Conservation (phyloP, 30 jellyfish, hydroid and myxozoan species). For the Aurelia aurita complex sp. Pacific region DNA sequence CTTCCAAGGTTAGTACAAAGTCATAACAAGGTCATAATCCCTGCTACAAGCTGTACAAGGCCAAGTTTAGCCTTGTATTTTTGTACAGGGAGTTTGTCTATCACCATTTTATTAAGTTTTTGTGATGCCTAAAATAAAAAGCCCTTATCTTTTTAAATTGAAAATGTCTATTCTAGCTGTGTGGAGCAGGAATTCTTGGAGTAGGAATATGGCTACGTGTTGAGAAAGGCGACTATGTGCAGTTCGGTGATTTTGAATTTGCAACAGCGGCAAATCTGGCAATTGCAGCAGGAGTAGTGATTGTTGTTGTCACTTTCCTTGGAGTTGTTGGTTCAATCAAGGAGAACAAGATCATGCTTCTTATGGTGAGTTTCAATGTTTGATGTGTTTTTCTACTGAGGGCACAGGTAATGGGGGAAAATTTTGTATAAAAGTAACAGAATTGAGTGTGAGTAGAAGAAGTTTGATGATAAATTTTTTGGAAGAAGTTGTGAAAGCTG, state of each 20-base stretch:
- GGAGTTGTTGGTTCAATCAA: constrained; percentile 96
- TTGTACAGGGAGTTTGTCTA: too few species aligned
- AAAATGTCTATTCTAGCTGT: constrained; percentile 41
- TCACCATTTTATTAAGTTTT: too few species aligned
- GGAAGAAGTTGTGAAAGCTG: too few species aligned
- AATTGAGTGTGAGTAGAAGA: too few species aligned
- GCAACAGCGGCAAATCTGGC: constrained; percentile 87
- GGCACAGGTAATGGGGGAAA: too few species aligned
- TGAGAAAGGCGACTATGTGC: constrained; percentile 83
- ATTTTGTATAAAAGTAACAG: too few species aligned
- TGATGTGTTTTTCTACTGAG: background rate
- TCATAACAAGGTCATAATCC: too few species aligned
- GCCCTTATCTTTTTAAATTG: background rate
- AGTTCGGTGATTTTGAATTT: constrained; percentile 70
- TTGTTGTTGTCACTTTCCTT: constrained; percentile 75
- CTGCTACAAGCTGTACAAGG: too few species aligned
- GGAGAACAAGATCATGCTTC: constrained; percentile 74
- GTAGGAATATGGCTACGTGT: constrained; percentile 92
- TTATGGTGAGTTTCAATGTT: constrained; percentile 30
- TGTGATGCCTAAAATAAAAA: too few species aligned
- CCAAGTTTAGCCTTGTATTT: too few species aligned
- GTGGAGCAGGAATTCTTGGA: constrained; percentile 92
- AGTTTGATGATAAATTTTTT: too few species aligned
- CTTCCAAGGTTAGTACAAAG: too few species aligned
- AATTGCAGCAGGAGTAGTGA: constrained; percentile 86